These are phyloP conservation scores for Ceratosolen fusciceps DNA, from an alignment of 1,140 invertebrate genomes.

Conservation along the genomic window DNA sequence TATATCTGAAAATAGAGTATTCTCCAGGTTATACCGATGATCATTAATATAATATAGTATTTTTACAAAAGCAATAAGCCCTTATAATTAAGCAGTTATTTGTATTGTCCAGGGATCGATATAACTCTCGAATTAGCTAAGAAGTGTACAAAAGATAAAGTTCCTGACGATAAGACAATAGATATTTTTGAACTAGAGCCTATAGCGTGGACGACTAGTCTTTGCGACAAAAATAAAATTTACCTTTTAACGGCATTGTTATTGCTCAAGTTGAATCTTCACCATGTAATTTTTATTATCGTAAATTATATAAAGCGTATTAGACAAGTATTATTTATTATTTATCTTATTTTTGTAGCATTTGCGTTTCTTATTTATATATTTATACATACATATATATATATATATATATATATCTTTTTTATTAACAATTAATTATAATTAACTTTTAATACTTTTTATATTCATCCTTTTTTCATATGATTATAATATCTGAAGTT, in stretches of 20 bases:
- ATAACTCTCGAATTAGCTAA: slow-evolving; percentile 53
- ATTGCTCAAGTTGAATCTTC: slow-evolving; percentile 55
- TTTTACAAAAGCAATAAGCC: neutral
- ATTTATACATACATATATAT: too few species aligned
- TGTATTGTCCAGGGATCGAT: slow-evolving; percentile 51
- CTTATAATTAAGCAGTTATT: neutral
- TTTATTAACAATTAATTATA: too few species aligned
- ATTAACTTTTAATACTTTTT: too few species aligned
- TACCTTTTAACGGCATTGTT: slow-evolving; percentile 50
- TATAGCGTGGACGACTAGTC: slow-evolving; percentile 52
- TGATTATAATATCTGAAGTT: too few species aligned
- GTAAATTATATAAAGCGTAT: neutral
- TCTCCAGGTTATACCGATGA: slow-evolving; percentile 51
- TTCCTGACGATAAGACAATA: slow-evolving; percentile 12
- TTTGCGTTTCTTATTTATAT: too few species aligned
- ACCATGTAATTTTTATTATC: slow-evolving; percentile 49
- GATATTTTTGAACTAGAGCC: slow-evolving; percentile 48
- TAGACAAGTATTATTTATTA: too few species aligned
- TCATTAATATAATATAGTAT: neutral
- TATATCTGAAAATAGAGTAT: slow-evolving; percentile 56
- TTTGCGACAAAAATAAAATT: slow-evolving; percentile 47
- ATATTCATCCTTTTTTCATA: too few species aligned
- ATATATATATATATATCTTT: too few species aligned
- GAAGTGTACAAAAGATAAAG: slow-evolving; percentile 54
- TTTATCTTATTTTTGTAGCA: too few species aligned